A percentile compares a stretch with the other conserved stretches of the same genome.
Conservation (phyloP, 2,888 invertebrate species). For the Temnothorax unifasciatus region DNA sequence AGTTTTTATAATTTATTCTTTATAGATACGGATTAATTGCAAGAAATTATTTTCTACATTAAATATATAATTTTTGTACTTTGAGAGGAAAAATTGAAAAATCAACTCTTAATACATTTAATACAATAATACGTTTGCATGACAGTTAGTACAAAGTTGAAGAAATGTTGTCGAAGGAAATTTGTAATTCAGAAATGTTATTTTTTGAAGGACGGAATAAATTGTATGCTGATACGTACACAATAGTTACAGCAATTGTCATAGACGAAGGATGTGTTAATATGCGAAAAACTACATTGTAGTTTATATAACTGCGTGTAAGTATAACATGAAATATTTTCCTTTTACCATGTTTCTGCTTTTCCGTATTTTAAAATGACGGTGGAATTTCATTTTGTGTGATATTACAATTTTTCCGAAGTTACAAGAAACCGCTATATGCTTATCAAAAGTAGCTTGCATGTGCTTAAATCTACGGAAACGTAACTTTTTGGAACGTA, state of each 20-base stretch:
- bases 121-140: neutral
- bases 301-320: conserved; percentile 17
- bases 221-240: conserved; percentile 11
- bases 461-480: conserved; percentile 42
- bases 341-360: conserved; percentile 12
- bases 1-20: neutral
- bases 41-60: neutral
- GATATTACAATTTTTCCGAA: conserved; percentile 45
- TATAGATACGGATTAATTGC: neutral
- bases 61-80: neutral
- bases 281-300: conserved; percentile 33
- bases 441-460: conserved; percentile 39
- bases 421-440: conserved; percentile 11
- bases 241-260: neutral
- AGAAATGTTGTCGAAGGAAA: neutral
- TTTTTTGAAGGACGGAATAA: neutral
- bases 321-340: conserved; percentile 33
- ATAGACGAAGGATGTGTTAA: conserved; percentile 16
- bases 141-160: neutral
- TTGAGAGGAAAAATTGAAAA: neutral
- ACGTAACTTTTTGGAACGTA: conserved; percentile 19
- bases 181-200: conserved; percentile 10
- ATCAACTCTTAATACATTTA: neutral
- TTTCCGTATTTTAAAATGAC: conserved; percentile 45
- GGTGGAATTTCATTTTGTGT: conserved; percentile 35